Evolutionary conservation across 2,888 invertebrate genomes (phyloP).

Genomic region (Petrophora chlorosata): DNA sequence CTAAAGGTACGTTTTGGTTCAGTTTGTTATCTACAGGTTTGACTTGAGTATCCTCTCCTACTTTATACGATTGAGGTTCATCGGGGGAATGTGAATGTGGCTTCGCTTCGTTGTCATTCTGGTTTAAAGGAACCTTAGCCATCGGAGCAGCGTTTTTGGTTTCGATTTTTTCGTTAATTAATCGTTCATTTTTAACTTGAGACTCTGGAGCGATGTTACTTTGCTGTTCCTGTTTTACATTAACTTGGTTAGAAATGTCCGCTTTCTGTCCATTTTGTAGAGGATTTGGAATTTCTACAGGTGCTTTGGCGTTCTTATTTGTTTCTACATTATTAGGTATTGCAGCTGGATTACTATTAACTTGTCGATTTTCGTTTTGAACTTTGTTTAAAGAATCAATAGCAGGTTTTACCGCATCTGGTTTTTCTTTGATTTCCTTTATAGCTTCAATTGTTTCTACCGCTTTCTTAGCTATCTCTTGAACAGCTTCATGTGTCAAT

Average conservation of each 20-base stretch:
- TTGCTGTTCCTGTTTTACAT: slow-evolving; percentile 7
- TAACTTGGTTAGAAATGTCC: not conserved
- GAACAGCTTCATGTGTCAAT: slow-evolving; percentile 66
- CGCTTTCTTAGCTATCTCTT: slow-evolving; percentile 77
- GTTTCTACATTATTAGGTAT: slow-evolving; percentile 12
- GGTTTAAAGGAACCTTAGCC: not conserved
- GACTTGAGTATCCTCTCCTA: slow-evolving; percentile 60
- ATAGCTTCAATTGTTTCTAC: slow-evolving; percentile 74
- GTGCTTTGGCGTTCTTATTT: slow-evolving; percentile 3
- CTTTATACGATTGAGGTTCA: slow-evolving; percentile 70
- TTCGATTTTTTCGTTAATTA: slow-evolving; percentile 17
- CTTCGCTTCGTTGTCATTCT: slow-evolving; percentile 8
- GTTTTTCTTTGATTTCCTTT: slow-evolving; percentile 59
- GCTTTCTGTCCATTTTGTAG: slow-evolving; percentile 12
- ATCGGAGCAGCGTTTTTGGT: not conserved
- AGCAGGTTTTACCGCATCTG: slow-evolving; percentile 22
- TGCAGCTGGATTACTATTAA: not conserved
- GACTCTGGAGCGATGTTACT: slow-evolving; percentile 23
- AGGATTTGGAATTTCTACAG: slow-evolving; percentile 7
- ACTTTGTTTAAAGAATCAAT: slow-evolving; percentile 9
- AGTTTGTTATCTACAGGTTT: slow-evolving; percentile 29
- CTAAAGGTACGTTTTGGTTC: slow-evolving; percentile 55
- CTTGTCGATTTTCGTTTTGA: slow-evolving; percentile 5
- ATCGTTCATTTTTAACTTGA: slow-evolving; percentile 14
- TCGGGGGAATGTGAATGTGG: slow-evolving; percentile 62